Evolutionary conservation across 2,113 vertebrate genomes (phyloP).

Genomic region (Rhegmatorhina hoffmannsi): DNA sequence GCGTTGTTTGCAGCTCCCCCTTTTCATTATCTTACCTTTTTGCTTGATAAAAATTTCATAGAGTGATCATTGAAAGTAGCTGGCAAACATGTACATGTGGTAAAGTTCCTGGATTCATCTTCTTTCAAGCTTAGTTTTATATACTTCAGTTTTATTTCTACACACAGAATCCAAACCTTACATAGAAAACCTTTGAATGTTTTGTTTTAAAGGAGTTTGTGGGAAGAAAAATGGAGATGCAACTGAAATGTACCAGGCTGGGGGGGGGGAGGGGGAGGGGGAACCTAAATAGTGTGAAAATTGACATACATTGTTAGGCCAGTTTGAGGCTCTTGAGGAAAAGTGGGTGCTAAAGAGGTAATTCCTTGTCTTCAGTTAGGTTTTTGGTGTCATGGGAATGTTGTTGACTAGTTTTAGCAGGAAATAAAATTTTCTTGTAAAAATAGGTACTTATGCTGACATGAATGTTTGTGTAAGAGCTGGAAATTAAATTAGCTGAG

Average conservation of each 20-base stretch:
- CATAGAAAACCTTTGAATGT: background rate
- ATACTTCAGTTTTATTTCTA: background rate
- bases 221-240: background rate
- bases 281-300: background rate
- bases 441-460: background rate
- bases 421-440: background rate
- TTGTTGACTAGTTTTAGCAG: background rate
- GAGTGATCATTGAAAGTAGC: background rate
- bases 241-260: background rate
- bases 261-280: no score
- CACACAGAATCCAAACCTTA: background rate
- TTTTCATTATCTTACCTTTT: fast-evolving
- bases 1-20: background rate
- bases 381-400: background rate
- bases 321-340: background rate
- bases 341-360: background rate
- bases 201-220: background rate
- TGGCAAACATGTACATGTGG: fast-evolving
- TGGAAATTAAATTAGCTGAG: constrained; percentile 32
- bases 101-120: background rate
- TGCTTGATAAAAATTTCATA: background rate
- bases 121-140: background rate
- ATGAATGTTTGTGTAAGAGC: background rate
- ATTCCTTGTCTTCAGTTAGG: background rate
- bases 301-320: background rate